These are phyloP conservation scores for Melitaea athalia DNA, from an alignment of 2,888 invertebrate genomes.

Conservation along the genomic window DNA sequence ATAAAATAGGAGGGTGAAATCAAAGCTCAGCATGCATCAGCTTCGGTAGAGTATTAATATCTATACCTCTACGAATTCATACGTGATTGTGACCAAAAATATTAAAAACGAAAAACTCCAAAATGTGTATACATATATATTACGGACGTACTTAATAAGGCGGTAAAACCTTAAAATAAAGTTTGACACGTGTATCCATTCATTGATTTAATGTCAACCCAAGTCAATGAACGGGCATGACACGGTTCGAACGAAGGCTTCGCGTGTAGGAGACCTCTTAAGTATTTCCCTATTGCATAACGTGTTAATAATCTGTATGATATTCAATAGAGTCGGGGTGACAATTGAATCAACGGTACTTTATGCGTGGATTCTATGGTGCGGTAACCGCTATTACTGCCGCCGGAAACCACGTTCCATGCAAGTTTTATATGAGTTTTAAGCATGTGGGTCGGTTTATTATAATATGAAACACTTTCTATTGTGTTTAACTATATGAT, in stretches of 20 bases:
- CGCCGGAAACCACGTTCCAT: conserved; percentile 68
- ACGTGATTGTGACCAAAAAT: background rate
- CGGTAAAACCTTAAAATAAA: conserved; percentile 6
- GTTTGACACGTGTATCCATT: conserved; percentile 32
- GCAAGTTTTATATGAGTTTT: conserved; percentile 48
- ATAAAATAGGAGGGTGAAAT: conserved; percentile 66
- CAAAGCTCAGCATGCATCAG: conserved; percentile 46
- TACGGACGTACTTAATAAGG: background rate
- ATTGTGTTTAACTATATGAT: conserved; percentile 14
- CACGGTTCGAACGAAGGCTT: conserved; percentile 43
- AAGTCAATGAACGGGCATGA: conserved; percentile 42
- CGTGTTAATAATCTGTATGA: conserved; percentile 38
- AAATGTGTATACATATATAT: background rate
- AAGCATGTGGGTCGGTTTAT: conserved; percentile 59
- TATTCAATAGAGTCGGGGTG: conserved; percentile 26
- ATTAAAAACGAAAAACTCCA: background rate
- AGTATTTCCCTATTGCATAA: conserved; percentile 45
- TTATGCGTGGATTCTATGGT: conserved; percentile 43
- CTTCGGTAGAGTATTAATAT: conserved; percentile 17
- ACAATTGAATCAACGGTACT: conserved; percentile 44
- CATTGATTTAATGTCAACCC: conserved; percentile 36
- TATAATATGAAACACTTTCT: conserved; percentile 37
- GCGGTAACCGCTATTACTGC: conserved; percentile 42
- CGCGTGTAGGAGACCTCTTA: conserved; percentile 41
- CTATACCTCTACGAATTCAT: background rate